Percentiles rank a stretch among this genome's conserved stretches.
These are phyloP conservation scores for Whitmania pigra DNA, from an alignment of 1,140 invertebrate species.

Conservation along the genomic window DNA sequence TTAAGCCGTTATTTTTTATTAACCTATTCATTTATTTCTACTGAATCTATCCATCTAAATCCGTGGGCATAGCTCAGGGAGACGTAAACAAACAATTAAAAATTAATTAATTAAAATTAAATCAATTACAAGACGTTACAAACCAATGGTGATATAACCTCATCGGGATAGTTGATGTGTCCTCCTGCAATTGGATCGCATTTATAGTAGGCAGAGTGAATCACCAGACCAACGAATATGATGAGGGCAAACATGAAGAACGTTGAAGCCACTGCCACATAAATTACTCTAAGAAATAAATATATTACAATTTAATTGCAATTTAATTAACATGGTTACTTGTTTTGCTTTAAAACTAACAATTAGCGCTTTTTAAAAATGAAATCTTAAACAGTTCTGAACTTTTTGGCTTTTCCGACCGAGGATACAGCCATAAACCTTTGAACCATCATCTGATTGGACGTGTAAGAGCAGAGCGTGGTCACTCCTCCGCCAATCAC, in stretches of 20 bases:
- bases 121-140: not conserved
- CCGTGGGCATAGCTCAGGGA: no score
- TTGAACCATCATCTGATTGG: constrained; percentile 21
- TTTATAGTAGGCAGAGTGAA: constrained; percentile 6
- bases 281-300: constrained; percentile 5
- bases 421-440: constrained; percentile 16
- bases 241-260: not conserved
- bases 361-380: no score
- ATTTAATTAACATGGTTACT: not conserved
- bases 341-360: no score
- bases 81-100: no score
- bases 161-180: constrained; percentile 1
- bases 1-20: not conserved
- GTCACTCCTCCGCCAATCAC: constrained; percentile 12
- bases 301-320: not conserved
- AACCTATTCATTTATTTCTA: not conserved
- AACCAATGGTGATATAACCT: not conserved
- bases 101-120: not conserved
- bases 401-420: not conserved
- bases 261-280: not conserved
- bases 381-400: not conserved
- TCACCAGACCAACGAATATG: constrained; percentile 9
- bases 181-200: constrained; percentile 8
- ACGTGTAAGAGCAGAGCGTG: not conserved
- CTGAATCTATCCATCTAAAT: not conserved